A percentile compares a stretch with the other conserved stretches of the same genome.
These are phyloP conservation scores for Indicator maculatus DNA, from an alignment of 2,113 vertebrate species.

Conservation along the genomic window DNA sequence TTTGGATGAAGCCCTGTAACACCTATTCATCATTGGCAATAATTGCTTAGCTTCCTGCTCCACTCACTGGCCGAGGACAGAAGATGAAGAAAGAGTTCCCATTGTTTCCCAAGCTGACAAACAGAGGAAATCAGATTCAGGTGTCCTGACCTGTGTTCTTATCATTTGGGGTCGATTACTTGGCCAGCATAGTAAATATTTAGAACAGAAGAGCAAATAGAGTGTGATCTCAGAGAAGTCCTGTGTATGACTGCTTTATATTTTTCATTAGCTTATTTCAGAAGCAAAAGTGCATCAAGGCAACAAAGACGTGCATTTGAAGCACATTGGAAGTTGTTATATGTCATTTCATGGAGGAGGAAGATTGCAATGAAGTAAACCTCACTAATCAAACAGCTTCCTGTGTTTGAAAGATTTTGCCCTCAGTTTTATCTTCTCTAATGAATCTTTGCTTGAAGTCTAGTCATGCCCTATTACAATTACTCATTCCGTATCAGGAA, in stretches of 20 bases:
- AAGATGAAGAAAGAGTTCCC: neutral
- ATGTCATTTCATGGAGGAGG: neutral
- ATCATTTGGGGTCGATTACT: neutral
- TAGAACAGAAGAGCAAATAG: neutral
- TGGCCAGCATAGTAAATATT: neutral
- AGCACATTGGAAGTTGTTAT: neutral
- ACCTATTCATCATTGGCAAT: neutral
- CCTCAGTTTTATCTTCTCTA: neutral
- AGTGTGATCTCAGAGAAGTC: neutral
- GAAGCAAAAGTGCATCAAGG: neutral
- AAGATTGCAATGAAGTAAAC: neutral
- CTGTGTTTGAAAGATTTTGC: neutral
- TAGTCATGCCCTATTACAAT: conserved; percentile 33
- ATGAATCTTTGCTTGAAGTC: conserved; percentile 3
- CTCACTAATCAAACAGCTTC: neutral
- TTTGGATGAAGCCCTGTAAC: neutral
- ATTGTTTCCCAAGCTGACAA: neutral
- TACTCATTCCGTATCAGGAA: conserved; percentile 20
- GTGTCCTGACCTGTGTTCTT: neutral
- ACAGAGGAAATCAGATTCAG: neutral
- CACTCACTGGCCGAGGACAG: neutral
- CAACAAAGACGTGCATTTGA: neutral
- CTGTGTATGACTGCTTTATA: neutral
- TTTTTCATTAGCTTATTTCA: neutral
- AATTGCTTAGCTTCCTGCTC: neutral